Conservation (phyloP, 2,888 invertebrate genomes). For the Cerastoderma edule region DNA sequence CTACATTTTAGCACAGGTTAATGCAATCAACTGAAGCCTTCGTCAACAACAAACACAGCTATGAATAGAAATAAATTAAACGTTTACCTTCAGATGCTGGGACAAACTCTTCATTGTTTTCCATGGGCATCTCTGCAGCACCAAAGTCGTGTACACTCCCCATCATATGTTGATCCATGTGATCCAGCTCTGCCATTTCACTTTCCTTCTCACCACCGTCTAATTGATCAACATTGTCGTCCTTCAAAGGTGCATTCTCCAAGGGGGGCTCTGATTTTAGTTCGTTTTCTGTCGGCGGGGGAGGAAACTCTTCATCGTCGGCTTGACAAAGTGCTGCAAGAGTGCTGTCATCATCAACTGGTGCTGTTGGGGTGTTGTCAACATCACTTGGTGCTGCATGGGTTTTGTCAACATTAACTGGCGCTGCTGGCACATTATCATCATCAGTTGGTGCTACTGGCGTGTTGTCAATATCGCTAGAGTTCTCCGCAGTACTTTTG, state of each 20-base stretch:
- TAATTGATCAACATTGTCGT: too few species aligned
- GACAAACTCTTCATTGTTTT: constrained; percentile 74
- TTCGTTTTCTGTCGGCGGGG: constrained; percentile 3
- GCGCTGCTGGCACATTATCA: too few species aligned
- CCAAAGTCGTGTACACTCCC: constrained; percentile 76
- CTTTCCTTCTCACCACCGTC: constrained; percentile 14
- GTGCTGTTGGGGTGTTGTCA: constrained; percentile 15
- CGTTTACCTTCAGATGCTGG: constrained; percentile 72
- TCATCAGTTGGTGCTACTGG: constrained; percentile 24
- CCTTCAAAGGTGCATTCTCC: constrained; percentile 7
- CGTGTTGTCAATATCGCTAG: constrained; percentile 13
- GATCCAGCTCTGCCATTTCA: constrained; percentile 26
- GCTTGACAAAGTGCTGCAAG: too few species aligned
- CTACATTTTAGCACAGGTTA: too few species aligned
- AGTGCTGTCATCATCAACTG: too few species aligned
- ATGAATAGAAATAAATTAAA: too few species aligned
- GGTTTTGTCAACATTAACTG: too few species aligned
- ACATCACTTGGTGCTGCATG: constrained; percentile 24
- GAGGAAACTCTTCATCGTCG: constrained; percentile 10
- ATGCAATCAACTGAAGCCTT: too few species aligned
- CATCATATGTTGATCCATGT: constrained; percentile 49
- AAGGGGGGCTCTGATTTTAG: constrained; percentile 15
- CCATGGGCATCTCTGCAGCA: constrained; percentile 70
- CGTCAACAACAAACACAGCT: too few species aligned
- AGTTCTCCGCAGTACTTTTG: constrained; percentile 15